Conservation (phyloP, 2,888 invertebrate genomes). For the Trilocha varians region DNA sequence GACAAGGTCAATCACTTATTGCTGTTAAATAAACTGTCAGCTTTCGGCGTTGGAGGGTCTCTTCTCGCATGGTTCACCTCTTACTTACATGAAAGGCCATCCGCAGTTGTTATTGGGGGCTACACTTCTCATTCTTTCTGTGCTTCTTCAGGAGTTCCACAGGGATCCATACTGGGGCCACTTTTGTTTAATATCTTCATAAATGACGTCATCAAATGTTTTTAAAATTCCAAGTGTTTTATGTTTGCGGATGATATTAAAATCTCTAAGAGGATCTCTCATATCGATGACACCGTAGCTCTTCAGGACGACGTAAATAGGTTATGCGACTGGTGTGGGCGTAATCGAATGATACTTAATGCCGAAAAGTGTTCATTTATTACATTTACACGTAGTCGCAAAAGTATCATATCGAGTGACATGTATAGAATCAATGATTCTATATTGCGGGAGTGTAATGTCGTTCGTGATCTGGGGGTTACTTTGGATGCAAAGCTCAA, state of each 20-base stretch:
- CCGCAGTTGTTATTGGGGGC: neutral
- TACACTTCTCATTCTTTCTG: constrained; percentile 1
- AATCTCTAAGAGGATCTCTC: neutral
- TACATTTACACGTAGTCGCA: constrained; percentile 2
- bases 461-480: constrained; percentile 1
- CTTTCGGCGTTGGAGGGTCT: neutral
- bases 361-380: neutral
- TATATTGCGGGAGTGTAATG: neutral
- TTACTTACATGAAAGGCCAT: neutral
- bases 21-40: neutral
- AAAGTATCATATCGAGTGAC: neutral
- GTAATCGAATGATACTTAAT: neutral
- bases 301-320: constrained; percentile 1
- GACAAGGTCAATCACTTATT: constrained; percentile 3
- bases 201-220: neutral
- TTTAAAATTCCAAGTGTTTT: too few species aligned
- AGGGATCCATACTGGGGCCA: too few species aligned
- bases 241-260: neutral
- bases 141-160: too few species aligned
- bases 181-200: too few species aligned
- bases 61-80: constrained; percentile 1
- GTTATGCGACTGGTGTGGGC: constrained; percentile 1
- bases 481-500: neutral
- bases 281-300: neutral
- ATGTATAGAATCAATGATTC: constrained; percentile 1